Evolutionary conservation across 2,888 invertebrate genomes (phyloP).

Genomic region (Saturnia pavonia): DNA sequence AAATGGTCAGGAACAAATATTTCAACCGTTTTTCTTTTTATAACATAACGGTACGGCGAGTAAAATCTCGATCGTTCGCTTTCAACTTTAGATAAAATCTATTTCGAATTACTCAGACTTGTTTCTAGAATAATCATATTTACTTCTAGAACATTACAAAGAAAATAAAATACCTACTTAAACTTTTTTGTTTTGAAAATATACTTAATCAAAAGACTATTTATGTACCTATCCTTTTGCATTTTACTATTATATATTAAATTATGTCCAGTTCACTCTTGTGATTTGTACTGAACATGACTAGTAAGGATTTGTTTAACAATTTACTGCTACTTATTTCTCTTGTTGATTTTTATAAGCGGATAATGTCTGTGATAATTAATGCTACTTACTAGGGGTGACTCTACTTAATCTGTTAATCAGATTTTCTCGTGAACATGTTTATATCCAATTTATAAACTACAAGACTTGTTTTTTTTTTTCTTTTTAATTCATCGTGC

Average conservation of each 20-base stretch:
- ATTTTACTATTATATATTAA: neutral
- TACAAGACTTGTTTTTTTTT: too few relatives aligned
- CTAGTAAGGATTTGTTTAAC: neutral
- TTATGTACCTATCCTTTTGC: neutral
- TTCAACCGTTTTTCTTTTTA: conserved; percentile 15
- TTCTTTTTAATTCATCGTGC: too few relatives aligned
- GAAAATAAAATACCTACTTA: neutral
- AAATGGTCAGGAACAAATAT: conserved; percentile 4
- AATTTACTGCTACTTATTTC: neutral
- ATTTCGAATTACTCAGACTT: neutral
- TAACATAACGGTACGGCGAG: conserved; percentile 10
- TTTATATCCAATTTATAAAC: neutral
- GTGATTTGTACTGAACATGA: neutral
- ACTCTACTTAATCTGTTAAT: neutral
- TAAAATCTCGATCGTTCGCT: conserved; percentile 12
- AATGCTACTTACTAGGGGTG: neutral
- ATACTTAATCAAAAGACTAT: neutral
- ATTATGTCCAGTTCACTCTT: neutral
- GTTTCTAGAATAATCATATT: neutral
- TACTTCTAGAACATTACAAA: neutral
- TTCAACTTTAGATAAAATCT: conserved; percentile 3
- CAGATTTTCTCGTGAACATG: neutral
- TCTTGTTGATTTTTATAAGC: too few relatives aligned
- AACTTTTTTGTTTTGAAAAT: neutral
- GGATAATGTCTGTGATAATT: too few relatives aligned